Evolutionary conservation across 2,888 invertebrate genomes (phyloP), one percentile per base, ranked within the genome.

Genomic region (Platypus cylindrus): DNA sequence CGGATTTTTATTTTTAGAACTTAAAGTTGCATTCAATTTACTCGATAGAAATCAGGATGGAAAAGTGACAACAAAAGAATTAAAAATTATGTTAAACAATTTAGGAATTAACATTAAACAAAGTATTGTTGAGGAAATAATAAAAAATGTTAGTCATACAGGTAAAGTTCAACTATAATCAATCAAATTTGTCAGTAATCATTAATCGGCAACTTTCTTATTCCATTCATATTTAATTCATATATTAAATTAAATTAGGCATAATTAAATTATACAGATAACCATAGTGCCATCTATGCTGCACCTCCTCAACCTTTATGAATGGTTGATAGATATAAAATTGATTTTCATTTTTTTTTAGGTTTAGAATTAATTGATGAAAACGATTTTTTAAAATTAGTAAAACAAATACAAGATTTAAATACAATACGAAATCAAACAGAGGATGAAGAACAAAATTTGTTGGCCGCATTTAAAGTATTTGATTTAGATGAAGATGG

Each of bases 401-500:
- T 82, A 45, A 75, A 73, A 46, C 71, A 75, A 54, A 79, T 81
- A 56, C 78, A 81, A 57, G 73, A 77, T 28, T 50, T 79, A 48
- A 69, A 74, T 48, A 76, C 76, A 4, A 64, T 68, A 13, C 46
- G 64, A 41, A 70, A 71, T 28, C 46, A 64, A 40, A 71, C 71
- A 32, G 66, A 70, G 11, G 75, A 76, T 51, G 71, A 74, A 41
- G 78, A 75, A 40, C 75, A 78, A 58, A 87, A 89, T 59, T 68
- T 90, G 48, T 70, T 84, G 50, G 87, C 89, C 39, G 89, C 89
- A 49, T 90, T 90, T 67, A 72, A 83, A 58, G 87, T 84, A 34
- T 89, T 90, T 59, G 89, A 90, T 65, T 75, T 85, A 38, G 87
- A 90, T 57, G 78, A 81, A 53, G 87, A 90, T 60, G 90, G 90